Conservation (phyloP, 92 coral and sea anemone species). For the Porites cylindrica region DNA sequence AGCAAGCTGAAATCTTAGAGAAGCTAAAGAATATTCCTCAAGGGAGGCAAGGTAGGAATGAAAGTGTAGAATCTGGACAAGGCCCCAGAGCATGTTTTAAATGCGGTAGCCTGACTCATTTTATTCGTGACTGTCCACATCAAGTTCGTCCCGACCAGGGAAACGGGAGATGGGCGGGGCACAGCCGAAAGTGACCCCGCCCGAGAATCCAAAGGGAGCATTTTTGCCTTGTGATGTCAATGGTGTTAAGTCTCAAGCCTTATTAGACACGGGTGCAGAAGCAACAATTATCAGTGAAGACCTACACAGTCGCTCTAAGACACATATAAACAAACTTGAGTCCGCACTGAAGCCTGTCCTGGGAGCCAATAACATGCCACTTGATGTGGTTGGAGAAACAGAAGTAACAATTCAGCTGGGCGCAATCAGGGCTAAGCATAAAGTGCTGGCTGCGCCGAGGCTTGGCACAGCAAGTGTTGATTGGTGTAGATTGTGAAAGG, state of each 20-base stretch:
- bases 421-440: conserved; percentile 6
- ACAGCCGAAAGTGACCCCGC: too few species aligned
- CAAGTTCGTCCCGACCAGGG: too few species aligned
- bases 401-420: conserved; percentile 31
- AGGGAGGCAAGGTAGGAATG: too few species aligned
- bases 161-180: too few species aligned
- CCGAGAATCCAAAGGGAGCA: too few species aligned
- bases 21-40: too few species aligned
- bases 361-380: background rate
- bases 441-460: conserved; percentile 13
- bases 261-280: conserved; percentile 6
- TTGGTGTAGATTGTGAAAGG: conserved; percentile 10
- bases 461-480: conserved; percentile 7
- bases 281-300: conserved; percentile 8
- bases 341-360: conserved; percentile 5
- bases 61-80: too few species aligned
- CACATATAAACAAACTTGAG: background rate
- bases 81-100: too few species aligned
- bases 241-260: background rate
- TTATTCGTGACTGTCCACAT: too few species aligned
- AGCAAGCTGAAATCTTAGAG: too few species aligned
- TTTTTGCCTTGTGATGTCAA: too few species aligned
- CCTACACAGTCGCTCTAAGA: background rate
- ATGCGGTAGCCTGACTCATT: too few species aligned
- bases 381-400: background rate